Percentiles rank a stretch among this genome's conserved stretches.
Evolutionary conservation across 2,888 invertebrate species (phyloP).

Genomic region (Rhyacophila evoluta): DNA sequence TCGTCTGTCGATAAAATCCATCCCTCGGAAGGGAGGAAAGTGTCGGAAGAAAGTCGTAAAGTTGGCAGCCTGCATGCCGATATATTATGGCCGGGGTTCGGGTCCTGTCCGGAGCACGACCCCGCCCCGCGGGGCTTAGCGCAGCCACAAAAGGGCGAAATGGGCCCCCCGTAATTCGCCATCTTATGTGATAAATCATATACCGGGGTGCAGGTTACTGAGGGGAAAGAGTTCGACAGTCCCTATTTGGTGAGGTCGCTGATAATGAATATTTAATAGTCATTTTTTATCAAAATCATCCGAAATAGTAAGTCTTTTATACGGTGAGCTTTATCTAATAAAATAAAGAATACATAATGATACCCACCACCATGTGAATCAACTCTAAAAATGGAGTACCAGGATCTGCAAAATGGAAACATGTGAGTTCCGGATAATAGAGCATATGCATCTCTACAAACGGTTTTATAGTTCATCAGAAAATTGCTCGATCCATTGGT

Average conservation of each 20-base stretch:
- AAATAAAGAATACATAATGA: too few species aligned
- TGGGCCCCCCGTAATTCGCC: neutral
- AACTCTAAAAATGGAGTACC: too few species aligned
- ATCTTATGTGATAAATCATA: constrained; percentile 14
- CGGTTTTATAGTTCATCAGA: too few species aligned
- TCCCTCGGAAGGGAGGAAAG: constrained; percentile 22
- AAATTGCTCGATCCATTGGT: too few species aligned
- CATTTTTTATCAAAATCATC: too few species aligned
- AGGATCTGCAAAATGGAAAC: too few species aligned
- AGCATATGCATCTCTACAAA: too few species aligned
- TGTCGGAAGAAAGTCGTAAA: constrained; percentile 24
- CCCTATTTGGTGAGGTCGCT: neutral
- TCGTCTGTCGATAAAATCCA: constrained; percentile 24
- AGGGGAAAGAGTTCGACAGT: constrained; percentile 13
- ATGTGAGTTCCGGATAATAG: too few species aligned
- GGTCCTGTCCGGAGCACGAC: constrained; percentile 24
- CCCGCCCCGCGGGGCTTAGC: constrained; percentile 14
- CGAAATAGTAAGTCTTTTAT: too few species aligned
- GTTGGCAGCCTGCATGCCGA: constrained; percentile 22
- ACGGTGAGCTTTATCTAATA: too few species aligned
- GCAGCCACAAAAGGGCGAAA: constrained; percentile 14
- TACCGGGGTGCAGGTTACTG: neutral
- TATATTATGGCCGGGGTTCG: constrained; percentile 2
- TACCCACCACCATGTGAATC: too few species aligned
- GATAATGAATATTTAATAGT: neutral